Base-by-base conservation (phyloP, 2,888 invertebrate species). In the Ennomos quercinarius region DNA sequence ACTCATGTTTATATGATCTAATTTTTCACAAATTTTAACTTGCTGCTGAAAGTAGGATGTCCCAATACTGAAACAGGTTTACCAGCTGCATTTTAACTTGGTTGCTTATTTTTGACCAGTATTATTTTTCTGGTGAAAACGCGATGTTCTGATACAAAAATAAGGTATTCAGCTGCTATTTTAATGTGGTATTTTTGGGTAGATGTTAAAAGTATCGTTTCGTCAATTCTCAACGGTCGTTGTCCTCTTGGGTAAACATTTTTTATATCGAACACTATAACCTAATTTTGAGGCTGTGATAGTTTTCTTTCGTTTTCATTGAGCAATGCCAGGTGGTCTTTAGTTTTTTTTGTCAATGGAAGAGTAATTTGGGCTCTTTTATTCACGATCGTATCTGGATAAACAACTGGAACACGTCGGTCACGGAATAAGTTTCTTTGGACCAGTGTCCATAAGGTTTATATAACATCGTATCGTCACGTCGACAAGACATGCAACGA, bases 1-100 rank as follows among this genome's bases (percentile, higher is more conserved):
- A 60, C 46, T 46, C 17, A 50, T 77, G 62, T 78, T 78, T 68
- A 68, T 46, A 58, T 70, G 71, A 76, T 79, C 80, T 74, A 76
- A 73, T 78, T 80, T 72, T 48, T 10, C 9, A 45, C 68, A 57
- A 68, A 67, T 35, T 65, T 69, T 54, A 50, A 9, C 60, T 52
- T 69, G 56, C 65, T 37, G 49, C 10, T 57, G 37, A 11, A 11
- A 13, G 8, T 9, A 10, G n/a, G 5, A 39, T 6, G 8, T 41
- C 34, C 34, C 34, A 10, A 13, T 57, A 46, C 34, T 12, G 12
- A 46, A 46, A n/a, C 3, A 4, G 6, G n/a, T 8, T 40, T 45
- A 36, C 36, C 8, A 44, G 9, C 36, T n/a, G 37, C 40, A 44
- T 44, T 42, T 42, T 27, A 10, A 51, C 10, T 42, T 57, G 11